Percentiles rank a stretch among this genome's conserved stretches.
Evolutionary conservation across 2,113 vertebrate species (phyloP).

Genomic region (Marcusenius ussheri): DNA sequence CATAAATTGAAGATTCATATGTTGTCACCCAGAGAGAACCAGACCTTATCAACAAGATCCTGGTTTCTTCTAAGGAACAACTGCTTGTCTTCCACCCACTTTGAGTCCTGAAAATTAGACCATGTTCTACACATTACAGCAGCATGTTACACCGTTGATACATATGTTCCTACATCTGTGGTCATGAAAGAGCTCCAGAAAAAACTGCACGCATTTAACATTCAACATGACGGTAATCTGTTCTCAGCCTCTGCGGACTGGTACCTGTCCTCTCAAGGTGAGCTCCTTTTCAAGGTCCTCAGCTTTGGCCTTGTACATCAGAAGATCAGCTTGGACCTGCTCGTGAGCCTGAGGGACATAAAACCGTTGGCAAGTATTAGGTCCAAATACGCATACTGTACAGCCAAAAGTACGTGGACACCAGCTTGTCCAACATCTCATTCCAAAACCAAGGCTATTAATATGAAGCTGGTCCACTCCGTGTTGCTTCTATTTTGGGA

Average conservation of each 20-base stretch:
- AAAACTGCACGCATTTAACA: not conserved
- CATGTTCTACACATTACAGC: not conserved
- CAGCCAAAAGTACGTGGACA: not conserved
- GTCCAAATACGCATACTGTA: not conserved
- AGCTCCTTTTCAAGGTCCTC: conserved; percentile 92
- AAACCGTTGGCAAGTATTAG: not conserved
- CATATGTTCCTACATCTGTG: not conserved
- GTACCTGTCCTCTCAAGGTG: conserved; percentile 84
- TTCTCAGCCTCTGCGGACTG: not conserved
- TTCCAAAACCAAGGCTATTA: not conserved
- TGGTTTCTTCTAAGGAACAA: conserved; percentile 92
- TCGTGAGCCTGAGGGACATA: conserved; percentile 75
- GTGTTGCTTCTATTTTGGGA: not conserved
- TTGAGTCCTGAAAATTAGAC: conserved; percentile 73
- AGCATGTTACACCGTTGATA: not conserved
- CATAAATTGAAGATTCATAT: not conserved
- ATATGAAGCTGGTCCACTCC: not conserved
- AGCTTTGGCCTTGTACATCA: conserved; percentile 92
- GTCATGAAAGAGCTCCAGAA: not conserved
- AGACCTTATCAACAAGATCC: conserved; percentile 90
- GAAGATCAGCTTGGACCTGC: conserved; percentile 84
- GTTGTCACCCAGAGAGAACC: not conserved
- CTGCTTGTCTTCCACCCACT: conserved; percentile 98
- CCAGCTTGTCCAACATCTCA: not conserved
- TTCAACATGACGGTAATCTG: not conserved